Evolutionary conservation across 1,140 invertebrate genomes (phyloP).

Genomic region (Platyscapa corneri): DNA sequence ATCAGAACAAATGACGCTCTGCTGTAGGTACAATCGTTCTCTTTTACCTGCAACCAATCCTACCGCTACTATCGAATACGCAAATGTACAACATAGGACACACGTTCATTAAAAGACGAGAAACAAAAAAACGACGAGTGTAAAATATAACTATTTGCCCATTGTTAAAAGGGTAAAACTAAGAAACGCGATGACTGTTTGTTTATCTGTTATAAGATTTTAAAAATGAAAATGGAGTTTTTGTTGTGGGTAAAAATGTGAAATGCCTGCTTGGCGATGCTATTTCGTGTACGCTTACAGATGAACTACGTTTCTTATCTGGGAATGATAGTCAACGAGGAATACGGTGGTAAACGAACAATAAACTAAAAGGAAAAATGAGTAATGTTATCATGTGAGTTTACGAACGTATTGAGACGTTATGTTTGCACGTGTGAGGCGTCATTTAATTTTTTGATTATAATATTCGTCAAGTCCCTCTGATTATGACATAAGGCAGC

Average conservation of each 20-base stretch:
- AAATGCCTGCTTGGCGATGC: conserved; percentile 70
- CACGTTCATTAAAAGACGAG: conserved; percentile 55
- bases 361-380: conserved; percentile 34
- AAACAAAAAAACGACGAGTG: conserved; percentile 53
- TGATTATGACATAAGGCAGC: conserved; percentile 42
- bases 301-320: conserved; percentile 49
- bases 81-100: conserved; percentile 56
- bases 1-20: conserved; percentile 64
- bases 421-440: conserved; percentile 21
- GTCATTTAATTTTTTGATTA: conserved; percentile 42
- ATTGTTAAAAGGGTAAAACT: conserved; percentile 70
- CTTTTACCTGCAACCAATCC: conserved; percentile 66
- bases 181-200: conserved; percentile 69
- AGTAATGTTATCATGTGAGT: conserved; percentile 46
- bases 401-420: conserved; percentile 18
- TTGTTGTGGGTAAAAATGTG: conserved; percentile 68
- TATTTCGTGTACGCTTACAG: conserved; percentile 67
- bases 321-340: conserved; percentile 31
- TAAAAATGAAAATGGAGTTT: conserved; percentile 66
- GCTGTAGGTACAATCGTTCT: conserved; percentile 67
- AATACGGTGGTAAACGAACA: conserved; percentile 35
- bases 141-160: conserved; percentile 62
- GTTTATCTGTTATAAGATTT: conserved; percentile 73
- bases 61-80: conserved; percentile 55
- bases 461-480: conserved; percentile 17